phyloP scores from a whole-genome alignment of 2,888 invertebrate genomes.

The Apodemia zela region DNA sequence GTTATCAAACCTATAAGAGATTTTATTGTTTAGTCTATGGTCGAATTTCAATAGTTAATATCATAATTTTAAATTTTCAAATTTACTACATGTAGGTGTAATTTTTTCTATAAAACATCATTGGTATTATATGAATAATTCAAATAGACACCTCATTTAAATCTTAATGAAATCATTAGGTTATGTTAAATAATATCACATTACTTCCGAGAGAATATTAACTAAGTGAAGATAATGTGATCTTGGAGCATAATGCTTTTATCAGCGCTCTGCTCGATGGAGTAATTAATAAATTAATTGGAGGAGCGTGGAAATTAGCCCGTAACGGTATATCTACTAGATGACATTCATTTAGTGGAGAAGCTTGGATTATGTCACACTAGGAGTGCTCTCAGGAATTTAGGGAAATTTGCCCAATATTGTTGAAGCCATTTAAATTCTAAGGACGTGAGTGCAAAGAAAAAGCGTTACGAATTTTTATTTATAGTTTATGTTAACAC shows the following conservation, averaged over 20 bases:
- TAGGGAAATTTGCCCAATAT: too few relatives aligned
- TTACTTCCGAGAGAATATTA: slow-evolving; percentile 20
- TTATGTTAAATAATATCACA: too few relatives aligned
- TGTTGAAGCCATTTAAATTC: not conserved
- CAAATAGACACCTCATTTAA: too few relatives aligned
- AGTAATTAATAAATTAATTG: slow-evolving; percentile 52
- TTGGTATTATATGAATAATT: too few relatives aligned
- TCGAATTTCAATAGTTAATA: too few relatives aligned
- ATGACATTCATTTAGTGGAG: slow-evolving; percentile 30
- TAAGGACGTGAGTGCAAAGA: not conserved
- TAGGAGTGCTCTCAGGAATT: slow-evolving; percentile 22
- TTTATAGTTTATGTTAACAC: too few relatives aligned
- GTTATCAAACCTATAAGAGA: too few relatives aligned
- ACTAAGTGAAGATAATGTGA: slow-evolving; percentile 44
- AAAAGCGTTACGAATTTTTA: not conserved
- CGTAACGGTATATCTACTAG: slow-evolving; percentile 16
- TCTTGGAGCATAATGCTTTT: slow-evolving; percentile 45
- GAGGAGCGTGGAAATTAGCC: slow-evolving; percentile 45
- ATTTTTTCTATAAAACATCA: too few relatives aligned
- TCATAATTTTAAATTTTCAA: too few relatives aligned
- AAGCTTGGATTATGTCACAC: slow-evolving; percentile 26
- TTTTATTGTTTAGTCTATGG: too few relatives aligned
- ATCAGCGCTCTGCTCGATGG: slow-evolving; percentile 43
- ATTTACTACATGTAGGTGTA: too few relatives aligned
- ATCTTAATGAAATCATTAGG: too few relatives aligned